phyloP scores from a whole-genome alignment of 2,888 invertebrate species.

The Cepaea hortensis region DNA sequence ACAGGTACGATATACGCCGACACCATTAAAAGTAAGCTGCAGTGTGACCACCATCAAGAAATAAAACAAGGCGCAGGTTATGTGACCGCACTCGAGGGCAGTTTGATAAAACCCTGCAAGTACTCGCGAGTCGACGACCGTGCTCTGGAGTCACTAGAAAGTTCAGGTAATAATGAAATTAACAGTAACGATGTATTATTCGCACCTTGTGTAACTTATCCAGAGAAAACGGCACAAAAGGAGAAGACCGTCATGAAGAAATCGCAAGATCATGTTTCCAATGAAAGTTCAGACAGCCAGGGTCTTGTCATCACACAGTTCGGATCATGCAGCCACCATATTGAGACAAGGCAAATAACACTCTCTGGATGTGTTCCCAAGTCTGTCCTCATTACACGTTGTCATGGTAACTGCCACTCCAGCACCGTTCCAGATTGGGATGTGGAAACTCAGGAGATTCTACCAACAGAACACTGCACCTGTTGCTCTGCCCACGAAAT shows the following conservation, averaged over 20 bases:
- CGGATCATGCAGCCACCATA: slow-evolving; percentile 1
- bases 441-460: slow-evolving; percentile 44
- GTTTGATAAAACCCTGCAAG: background rate
- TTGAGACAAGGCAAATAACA: slow-evolving; percentile 28
- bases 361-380: slow-evolving; percentile 50
- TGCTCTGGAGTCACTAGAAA: background rate
- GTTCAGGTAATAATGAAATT: no score
- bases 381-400: slow-evolving; percentile 43
- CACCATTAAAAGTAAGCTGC: background rate
- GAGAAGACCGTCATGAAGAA: background rate
- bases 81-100: background rate
- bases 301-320: background rate
- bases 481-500: slow-evolving; percentile 53
- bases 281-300: background rate
- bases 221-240: background rate
- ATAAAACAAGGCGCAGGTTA: background rate
- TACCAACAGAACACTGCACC: slow-evolving; percentile 53
- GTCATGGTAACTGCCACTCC: slow-evolving; percentile 54
- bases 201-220: background rate
- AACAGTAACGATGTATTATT: background rate
- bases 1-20: background rate
- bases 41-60: background rate
- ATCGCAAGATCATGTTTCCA: background rate
- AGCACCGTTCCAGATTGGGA: slow-evolving; percentile 54
- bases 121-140: background rate